Evolutionary conservation across 2,797 vertebrate species (phyloP), one percentile per base, ranked within the genome.

Genomic region (Leptoclinus maculatus): DNA sequence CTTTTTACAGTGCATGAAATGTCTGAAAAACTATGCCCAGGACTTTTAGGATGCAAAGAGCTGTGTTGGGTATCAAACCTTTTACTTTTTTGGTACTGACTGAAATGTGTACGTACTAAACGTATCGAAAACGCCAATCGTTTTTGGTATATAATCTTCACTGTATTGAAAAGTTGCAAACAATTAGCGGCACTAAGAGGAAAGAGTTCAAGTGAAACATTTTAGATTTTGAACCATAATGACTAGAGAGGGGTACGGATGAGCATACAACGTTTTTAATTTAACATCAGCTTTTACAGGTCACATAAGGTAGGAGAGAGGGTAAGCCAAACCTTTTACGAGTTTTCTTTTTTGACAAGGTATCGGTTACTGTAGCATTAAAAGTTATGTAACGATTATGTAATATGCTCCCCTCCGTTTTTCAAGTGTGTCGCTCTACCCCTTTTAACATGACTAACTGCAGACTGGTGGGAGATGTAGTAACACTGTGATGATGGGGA

Each of bases 401-500:
- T 71, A 80, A 85, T 41, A 49, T 62, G 56, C 71, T 83, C 60
- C 36, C 38, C 43, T 70, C 32, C 21, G 23, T 74, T 67, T 65
- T 49, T 78, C 39, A 39, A 82, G 70, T 43, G 57, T 58, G 68
- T 63, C 54, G 36, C 59, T 36, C 64, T 23, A 39, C 27, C 23
- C 38, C 23, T 51, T 65, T 78, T 67, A 41, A 70, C 39, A 74
- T 78, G 77, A 83, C 54, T 63, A 38, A 74, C 36, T 74, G 78
- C 71, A 79, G 51, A 19, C 78, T 63, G 32, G 68, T 60, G 45
- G 47, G 67, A 49, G 57, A 64, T 53, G 63, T 16, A 63, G 79
- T 71, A 69, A 75, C 11, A 3, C 64, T 66, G 43, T 76, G 79
- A 83, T 60, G 69, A 79, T 66, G 66, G 69, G 74, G 73, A 60